Percentiles rank a stretch among this genome's conserved stretches.
phyloP scores from a whole-genome alignment of 2,797 vertebrate genomes.

The Menidia menidia region DNA sequence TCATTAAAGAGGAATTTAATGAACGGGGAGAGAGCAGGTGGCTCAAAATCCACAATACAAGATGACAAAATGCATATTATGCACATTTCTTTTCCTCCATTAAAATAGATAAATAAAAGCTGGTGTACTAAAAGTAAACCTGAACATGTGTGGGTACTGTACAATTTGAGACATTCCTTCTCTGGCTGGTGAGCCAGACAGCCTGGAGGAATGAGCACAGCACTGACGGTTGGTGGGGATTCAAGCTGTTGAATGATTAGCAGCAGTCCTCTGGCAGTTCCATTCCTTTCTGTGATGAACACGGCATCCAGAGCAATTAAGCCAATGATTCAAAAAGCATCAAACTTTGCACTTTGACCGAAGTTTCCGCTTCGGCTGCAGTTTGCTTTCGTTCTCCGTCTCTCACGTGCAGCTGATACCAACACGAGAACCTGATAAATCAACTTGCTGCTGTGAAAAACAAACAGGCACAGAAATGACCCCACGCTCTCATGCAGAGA shows the following conservation, averaged over 20 bases:
- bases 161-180: conserved; percentile 49
- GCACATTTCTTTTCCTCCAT: conserved; percentile 11
- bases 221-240: conserved; percentile 29
- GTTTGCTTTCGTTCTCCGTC: neutral
- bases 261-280: conserved; percentile 19
- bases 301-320: conserved; percentile 44
- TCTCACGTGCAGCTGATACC: neutral
- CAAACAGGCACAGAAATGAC: conserved; percentile 20
- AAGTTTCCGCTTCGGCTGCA: conserved; percentile 9
- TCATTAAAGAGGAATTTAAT: neutral
- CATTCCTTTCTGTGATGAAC: conserved; percentile 29
- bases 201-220: conserved; percentile 51
- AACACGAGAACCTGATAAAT: conserved; percentile 6
- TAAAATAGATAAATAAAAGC: conserved; percentile 15
- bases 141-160: conserved; percentile 43
- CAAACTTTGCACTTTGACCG: conserved; percentile 29
- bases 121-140: conserved; percentile 18
- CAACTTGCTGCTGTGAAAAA: conserved; percentile 9
- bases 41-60: conserved; percentile 2
- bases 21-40: neutral
- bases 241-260: conserved; percentile 54
- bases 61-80: neutral
- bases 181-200: conserved; percentile 38
- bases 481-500: conserved; percentile 8
- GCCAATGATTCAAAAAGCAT: conserved; percentile 30